phyloP scores from a whole-genome alignment of 2,888 invertebrate species.

The Odontocerum albicorne region DNA sequence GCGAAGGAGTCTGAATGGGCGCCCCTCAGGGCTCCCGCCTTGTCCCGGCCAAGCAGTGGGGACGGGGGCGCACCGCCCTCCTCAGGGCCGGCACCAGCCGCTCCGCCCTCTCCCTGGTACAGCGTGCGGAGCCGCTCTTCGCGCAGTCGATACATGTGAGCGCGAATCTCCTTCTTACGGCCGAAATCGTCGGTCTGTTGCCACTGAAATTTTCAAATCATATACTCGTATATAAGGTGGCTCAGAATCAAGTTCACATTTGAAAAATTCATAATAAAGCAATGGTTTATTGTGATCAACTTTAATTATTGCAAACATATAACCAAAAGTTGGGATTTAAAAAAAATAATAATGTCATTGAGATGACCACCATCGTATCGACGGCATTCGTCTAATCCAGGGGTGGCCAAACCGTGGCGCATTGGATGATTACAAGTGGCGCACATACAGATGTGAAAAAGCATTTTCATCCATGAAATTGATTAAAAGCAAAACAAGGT shows the following conservation, averaged over 20 bases:
- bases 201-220: constrained; percentile 61
- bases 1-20: constrained; percentile 71
- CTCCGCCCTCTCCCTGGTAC: constrained; percentile 60
- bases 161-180: constrained; percentile 82
- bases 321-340: no score
- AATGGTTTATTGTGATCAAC: no score
- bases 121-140: constrained; percentile 77
- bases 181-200: constrained; percentile 85
- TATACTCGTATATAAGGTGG: not conserved
- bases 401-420: no score
- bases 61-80: constrained; percentile 22
- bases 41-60: constrained; percentile 40
- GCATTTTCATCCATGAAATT: no score
- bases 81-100: constrained; percentile 38
- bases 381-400: no score
- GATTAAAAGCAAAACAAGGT: no score
- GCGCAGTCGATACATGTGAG: constrained; percentile 81
- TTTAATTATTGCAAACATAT: no score
- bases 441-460: no score
- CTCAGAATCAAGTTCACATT: not conserved
- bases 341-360: no score
- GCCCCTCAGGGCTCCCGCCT: constrained; percentile 50
- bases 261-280: no score
- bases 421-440: no score
- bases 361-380: no score